These are phyloP conservation scores for Halocaridina rubra DNA, from an alignment of 2,888 invertebrate species.

Conservation along the genomic window DNA sequence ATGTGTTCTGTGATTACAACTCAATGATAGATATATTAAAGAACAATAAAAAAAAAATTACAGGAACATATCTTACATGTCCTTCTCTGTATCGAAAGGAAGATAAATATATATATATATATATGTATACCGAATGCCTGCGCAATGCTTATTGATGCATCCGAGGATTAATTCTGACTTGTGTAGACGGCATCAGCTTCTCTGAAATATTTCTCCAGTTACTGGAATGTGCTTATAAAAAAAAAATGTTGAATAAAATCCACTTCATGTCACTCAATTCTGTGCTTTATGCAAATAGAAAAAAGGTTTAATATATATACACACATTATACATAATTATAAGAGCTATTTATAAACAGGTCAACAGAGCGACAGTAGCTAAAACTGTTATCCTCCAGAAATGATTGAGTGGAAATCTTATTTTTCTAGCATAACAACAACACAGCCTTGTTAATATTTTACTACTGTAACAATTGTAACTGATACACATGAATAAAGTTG, in stretches of 20 bases:
- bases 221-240: no score
- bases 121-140: constrained; percentile 35
- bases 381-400: no score
- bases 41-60: not conserved
- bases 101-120: no score
- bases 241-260: no score
- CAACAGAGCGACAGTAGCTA: no score
- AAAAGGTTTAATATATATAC: no score
- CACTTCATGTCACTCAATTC: no score
- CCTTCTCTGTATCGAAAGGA: no score
- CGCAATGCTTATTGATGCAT: constrained; percentile 40
- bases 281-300: no score
- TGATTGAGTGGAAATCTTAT: constrained; percentile 36
- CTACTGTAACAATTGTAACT: constrained; percentile 38
- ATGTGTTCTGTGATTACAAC: constrained; percentile 33
- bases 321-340: no score
- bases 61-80: constrained; percentile 27
- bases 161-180: constrained; percentile 28
- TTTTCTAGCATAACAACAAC: constrained; percentile 49
- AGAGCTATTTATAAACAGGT: no score
- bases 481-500: constrained; percentile 42
- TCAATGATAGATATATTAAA: constrained; percentile 11
- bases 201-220: not conserved
- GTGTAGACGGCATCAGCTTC: constrained; percentile 6
- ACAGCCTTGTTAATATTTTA: constrained; percentile 51